These are phyloP conservation scores for Drosophila longiperda DNA, from an alignment of 2,888 invertebrate genomes.

Conservation along the genomic window DNA sequence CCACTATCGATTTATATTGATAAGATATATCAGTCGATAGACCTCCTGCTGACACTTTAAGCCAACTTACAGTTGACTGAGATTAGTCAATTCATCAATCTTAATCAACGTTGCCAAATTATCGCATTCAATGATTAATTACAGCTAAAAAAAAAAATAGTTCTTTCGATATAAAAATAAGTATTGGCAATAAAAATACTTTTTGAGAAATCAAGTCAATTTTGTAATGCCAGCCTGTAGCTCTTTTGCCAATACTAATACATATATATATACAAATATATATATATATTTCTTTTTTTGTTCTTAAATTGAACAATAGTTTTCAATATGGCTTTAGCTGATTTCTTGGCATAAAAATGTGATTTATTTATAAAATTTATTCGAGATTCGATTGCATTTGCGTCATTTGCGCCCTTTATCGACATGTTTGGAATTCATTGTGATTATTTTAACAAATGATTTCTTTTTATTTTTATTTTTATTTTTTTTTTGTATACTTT, in stretches of 20 bases:
- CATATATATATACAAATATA: neutral
- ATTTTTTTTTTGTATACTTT: conserved; percentile 45
- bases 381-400: conserved; percentile 55
- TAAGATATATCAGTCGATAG: neutral
- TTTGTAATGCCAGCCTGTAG: neutral
- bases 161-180: neutral
- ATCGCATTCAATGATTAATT: neutral
- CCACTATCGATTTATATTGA: neutral
- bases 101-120: neutral
- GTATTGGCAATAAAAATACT: neutral
- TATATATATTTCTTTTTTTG: neutral
- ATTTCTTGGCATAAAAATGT: conserved; percentile 39
- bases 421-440: conserved; percentile 49
- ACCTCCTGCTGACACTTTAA: neutral
- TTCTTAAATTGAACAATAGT: conserved; percentile 14
- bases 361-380: conserved; percentile 47
- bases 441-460: conserved; percentile 58
- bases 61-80: neutral
- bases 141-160: neutral
- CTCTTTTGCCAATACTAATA: neutral
- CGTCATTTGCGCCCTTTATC: conserved; percentile 62
- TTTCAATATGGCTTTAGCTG: conserved; percentile 1
- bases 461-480: neutral
- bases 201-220: neutral
- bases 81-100: neutral